Evolutionary conservation across 2,888 invertebrate species (phyloP).

Genomic region (Vandiemenella viatica): DNA sequence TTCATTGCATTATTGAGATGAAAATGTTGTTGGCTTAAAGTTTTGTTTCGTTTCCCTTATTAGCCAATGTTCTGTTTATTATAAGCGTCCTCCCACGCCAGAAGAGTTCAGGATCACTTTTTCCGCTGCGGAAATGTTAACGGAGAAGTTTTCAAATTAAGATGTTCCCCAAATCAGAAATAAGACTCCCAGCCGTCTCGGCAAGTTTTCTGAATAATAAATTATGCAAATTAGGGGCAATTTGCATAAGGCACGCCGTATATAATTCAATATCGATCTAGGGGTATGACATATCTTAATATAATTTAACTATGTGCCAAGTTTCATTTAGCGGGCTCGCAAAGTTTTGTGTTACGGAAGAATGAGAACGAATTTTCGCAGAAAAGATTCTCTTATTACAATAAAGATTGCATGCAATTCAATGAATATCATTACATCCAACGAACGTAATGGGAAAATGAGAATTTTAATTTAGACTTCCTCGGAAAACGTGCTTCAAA

Average conservation of each 20-base stretch:
- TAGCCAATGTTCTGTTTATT: slow-evolving; percentile 11
- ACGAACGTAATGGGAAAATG: too few relatives aligned
- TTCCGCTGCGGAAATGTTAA: neutral
- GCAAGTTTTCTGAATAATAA: neutral
- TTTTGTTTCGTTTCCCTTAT: slow-evolving; percentile 8
- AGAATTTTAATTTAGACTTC: too few relatives aligned
- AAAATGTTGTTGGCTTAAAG: slow-evolving; percentile 5
- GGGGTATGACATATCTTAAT: neutral
- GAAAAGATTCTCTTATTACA: too few relatives aligned
- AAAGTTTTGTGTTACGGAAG: too few relatives aligned
- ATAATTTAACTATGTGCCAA: neutral
- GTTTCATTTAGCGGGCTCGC: too few relatives aligned
- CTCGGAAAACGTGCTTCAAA: too few relatives aligned
- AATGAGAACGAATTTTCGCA: too few relatives aligned
- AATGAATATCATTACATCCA: too few relatives aligned
- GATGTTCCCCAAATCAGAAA: slow-evolving; percentile 9
- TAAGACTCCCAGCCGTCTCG: slow-evolving; percentile 3
- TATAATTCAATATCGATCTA: neutral
- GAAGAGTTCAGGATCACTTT: neutral
- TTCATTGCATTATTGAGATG: slow-evolving; percentile 8
- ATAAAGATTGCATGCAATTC: too few relatives aligned
- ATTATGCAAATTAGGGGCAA: neutral
- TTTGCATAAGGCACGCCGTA: neutral
- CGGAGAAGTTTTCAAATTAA: slow-evolving; percentile 9
- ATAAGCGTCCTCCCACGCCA: neutral